These are phyloP conservation scores for Clamator glandarius DNA, from an alignment of 2,797 vertebrate species.

Conservation along the genomic window DNA sequence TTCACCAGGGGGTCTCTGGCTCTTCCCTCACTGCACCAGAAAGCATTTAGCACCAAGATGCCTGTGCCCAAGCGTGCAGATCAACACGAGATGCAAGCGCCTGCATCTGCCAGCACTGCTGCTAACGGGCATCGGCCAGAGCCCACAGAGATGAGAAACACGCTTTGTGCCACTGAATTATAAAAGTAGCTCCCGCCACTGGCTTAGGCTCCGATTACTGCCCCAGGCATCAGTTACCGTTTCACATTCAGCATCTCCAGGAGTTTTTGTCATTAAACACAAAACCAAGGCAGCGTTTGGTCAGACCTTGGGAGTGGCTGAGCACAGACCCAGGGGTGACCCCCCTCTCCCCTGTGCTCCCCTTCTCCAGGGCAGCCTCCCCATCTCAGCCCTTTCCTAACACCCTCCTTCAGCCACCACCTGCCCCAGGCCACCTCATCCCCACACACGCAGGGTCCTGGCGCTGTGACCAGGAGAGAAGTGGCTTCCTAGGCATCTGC, in stretches of 20 bases:
- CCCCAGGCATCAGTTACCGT: fast-evolving
- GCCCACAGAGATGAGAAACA: fast-evolving
- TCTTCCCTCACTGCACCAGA: fast-evolving
- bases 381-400: neutral
- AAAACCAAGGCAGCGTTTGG: fast-evolving
- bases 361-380: neutral
- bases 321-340: neutral
- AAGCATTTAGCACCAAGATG: fast-evolving
- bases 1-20: neutral
- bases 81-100: neutral
- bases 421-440: neutral
- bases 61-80: fast-evolving
- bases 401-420: neutral
- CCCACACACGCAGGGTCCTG: neutral
- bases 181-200: fast-evolving
- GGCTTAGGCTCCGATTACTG: fast-evolving
- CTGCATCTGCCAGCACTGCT: neutral
- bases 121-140: neutral
- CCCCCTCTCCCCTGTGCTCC: neutral
- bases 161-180: fast-evolving
- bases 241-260: neutral
- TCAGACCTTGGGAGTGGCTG: fast-evolving
- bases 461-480: neutral
- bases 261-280: fast-evolving
- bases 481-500: fast-evolving